Evolutionary conservation across 2,797 vertebrate species (phyloP), one percentile per base, ranked within the genome.

Genomic region (Gymnoscopelus microlampas): DNA sequence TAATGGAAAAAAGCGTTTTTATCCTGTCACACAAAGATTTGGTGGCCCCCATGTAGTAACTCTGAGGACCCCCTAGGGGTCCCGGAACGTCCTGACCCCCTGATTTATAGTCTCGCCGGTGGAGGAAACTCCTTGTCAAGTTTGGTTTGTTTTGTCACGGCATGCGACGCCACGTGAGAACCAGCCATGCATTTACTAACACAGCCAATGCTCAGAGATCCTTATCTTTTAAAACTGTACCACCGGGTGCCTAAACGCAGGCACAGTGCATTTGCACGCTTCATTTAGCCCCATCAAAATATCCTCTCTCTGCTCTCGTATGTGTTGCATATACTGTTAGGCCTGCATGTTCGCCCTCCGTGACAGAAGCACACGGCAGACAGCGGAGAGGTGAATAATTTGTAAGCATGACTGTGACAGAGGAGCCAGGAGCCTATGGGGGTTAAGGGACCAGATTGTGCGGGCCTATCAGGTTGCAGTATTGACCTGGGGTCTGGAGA

Each of bases 221-320:
- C 53, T 82, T 71, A 78, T 83, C 78, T 19, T 82, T 23, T 47
- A 23, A 71, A 56, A 53, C 13, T 3, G 4, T 24, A n/a, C 14
- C 56, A 62, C 11, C 66, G n/a, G 4, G 47, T 65, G 61, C 47
- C n/a, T n/a, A 7, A 59, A 66, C 47, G 56, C 59, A 63, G 53
- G 59, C 79, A 77, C 55, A 19, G 76, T 71, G 64, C 60, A 55
- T 81, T 69, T 73, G 44, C 67, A 80, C 47, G 86, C 75, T 82
- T 90, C 70, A 81, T 90, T 92, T 89, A 89, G 78, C 83, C 71
- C 83, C 74, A 84, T 86, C 77, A 88, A 79, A 80, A 77, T 74
- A 83, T 76, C 64, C 24, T 14, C 53, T 73, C 47, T 66, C 7
- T 4, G 19, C 11, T 11, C 57, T 73, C 66, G 69, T 81, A 76